These are phyloP conservation scores for Mustela lutreola DNA, from an alignment of 2,113 vertebrate genomes.

Conservation along the genomic window DNA sequence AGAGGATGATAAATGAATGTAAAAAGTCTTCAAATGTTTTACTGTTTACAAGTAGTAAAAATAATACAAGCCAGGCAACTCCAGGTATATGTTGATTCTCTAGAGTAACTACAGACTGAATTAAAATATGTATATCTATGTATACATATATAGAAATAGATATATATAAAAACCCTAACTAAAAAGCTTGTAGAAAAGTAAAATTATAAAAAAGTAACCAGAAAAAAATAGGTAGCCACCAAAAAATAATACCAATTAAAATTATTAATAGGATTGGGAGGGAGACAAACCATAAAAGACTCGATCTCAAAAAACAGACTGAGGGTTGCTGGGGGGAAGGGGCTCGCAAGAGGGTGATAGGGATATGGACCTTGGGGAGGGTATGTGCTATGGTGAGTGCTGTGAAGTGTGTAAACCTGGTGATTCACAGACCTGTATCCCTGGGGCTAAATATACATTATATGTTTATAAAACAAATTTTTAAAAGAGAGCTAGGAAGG, in stretches of 20 bases:
- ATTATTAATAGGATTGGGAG: not conserved
- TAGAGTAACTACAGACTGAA: not conserved
- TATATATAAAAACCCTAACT: not conserved
- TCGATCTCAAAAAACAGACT: too few relatives aligned
- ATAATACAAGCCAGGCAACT: not conserved
- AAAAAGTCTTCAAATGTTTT: not conserved
- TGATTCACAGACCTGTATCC: too few relatives aligned
- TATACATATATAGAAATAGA: not conserved
- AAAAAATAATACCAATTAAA: not conserved
- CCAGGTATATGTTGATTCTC: not conserved
- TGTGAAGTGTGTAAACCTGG: too few relatives aligned
- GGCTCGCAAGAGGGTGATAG: too few relatives aligned
- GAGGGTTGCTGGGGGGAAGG: too few relatives aligned
- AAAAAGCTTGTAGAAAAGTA: not conserved
- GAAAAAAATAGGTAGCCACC: not conserved
- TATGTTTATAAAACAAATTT: too few relatives aligned
- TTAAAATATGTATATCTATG: not conserved
- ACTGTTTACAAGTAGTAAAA: not conserved
- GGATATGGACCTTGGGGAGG: too few relatives aligned
- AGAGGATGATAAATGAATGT: not conserved
- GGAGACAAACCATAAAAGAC: too few relatives aligned
- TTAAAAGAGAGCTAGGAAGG: not conserved
- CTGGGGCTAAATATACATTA: too few relatives aligned
- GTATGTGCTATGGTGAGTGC: too few relatives aligned
- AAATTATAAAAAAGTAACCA: not conserved